phyloP scores from a whole-genome alignment of 53 echinoderm and acorn worm genomes.

The Apostichopus leukothele region DNA sequence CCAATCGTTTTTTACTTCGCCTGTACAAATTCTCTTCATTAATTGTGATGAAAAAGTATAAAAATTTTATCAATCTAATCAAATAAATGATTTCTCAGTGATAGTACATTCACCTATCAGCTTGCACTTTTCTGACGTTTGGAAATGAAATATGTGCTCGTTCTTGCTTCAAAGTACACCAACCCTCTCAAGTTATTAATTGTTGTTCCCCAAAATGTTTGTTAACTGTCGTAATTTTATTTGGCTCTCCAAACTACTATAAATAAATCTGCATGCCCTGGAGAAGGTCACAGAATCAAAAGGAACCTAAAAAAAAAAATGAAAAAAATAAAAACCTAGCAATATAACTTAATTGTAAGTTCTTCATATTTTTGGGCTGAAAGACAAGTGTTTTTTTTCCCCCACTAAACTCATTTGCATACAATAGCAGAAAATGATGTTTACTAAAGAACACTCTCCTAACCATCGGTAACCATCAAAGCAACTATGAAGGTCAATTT shows the following conservation, averaged over 20 bases:
- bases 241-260: not conserved
- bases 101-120: not conserved
- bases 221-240: too few species aligned
- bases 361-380: not conserved
- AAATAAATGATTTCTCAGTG: not conserved
- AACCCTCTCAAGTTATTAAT: not conserved
- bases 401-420: constrained; percentile 11
- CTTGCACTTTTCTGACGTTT: not conserved
- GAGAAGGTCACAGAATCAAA: not conserved
- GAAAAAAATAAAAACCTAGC: too few species aligned
- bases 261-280: not conserved
- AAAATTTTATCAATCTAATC: too few species aligned
- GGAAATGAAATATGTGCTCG: not conserved
- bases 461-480: constrained; percentile 18
- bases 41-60: too few species aligned
- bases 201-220: too few species aligned
- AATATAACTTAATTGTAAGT: too few species aligned
- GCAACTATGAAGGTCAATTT: constrained; percentile 20
- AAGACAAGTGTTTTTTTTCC: not conserved
- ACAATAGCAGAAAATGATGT: constrained; percentile 1
- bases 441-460: not conserved
- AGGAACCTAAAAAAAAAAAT: too few species aligned
- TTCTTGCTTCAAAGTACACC: not conserved
- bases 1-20: too few species aligned
- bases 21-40: too few species aligned